Conservation (phyloP, 30 jellyfish, hydroid and myxozoan species). For the Cassiopea andromeda region DNA sequence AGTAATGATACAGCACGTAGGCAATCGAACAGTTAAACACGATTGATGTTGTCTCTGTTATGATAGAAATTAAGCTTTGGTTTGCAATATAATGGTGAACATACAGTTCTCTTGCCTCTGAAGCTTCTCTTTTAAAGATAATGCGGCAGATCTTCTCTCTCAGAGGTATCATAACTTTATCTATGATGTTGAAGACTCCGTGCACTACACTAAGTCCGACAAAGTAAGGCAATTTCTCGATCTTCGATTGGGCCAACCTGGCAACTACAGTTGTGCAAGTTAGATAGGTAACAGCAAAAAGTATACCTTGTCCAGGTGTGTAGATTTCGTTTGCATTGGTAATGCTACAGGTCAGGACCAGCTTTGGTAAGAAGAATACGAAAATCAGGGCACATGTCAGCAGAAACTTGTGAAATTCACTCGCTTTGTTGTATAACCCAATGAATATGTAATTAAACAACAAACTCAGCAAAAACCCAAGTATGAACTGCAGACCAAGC, state of each 20-base stretch:
- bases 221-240: neutral
- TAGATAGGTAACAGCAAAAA: neutral
- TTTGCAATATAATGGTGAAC: neutral
- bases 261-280: neutral
- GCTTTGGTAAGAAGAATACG: neutral
- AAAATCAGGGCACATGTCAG: neutral
- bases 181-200: neutral
- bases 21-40: neutral
- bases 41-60: neutral
- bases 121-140: neutral
- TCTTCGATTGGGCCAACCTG: neutral
- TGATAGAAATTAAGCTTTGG: neutral
- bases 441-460: neutral
- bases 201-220: neutral
- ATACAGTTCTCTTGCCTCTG: neutral
- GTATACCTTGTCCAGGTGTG: neutral
- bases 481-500: neutral
- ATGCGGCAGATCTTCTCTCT: neutral
- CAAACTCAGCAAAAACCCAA: neutral
- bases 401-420: neutral
- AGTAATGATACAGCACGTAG: neutral
- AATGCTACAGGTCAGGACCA: neutral
- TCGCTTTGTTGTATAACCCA: neutral
- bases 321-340: no score
- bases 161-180: neutral